phyloP scores from a whole-genome alignment of 1,140 invertebrate genomes.

The Drosophila grimshawi region DNA sequence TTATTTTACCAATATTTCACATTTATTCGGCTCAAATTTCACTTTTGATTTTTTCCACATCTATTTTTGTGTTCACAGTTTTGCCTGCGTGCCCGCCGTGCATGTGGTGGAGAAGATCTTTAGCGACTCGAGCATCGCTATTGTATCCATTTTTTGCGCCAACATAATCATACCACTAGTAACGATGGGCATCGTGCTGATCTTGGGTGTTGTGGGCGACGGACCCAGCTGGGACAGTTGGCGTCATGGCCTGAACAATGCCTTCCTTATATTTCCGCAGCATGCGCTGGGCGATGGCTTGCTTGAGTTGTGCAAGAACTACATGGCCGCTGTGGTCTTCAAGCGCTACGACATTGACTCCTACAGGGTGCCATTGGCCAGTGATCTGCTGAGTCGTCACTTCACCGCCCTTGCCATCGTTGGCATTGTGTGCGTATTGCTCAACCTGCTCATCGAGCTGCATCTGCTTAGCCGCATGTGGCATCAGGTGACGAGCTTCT shows the following conservation, averaged over 20 bases:
- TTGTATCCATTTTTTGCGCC: conserved; percentile 88
- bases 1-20: background rate
- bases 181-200: conserved; percentile 87
- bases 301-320: conserved; percentile 88
- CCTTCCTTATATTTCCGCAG: conserved; percentile 87
- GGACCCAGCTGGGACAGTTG: conserved; percentile 86
- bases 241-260: conserved; percentile 86
- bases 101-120: conserved; percentile 88
- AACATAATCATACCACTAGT: conserved; percentile 87
- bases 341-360: conserved; percentile 88
- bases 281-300: conserved; percentile 88
- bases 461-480: conserved; percentile 65
- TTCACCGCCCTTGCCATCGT: conserved; percentile 85
- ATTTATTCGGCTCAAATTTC: background rate
- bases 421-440: conserved; percentile 85
- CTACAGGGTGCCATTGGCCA: conserved; percentile 87
- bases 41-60: background rate
- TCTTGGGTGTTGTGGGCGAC: conserved; percentile 88
- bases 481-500: conserved; percentile 37
- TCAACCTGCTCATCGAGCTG: conserved; percentile 87
- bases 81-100: conserved; percentile 85
- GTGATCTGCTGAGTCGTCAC: conserved; percentile 86
- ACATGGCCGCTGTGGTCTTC: conserved; percentile 86
- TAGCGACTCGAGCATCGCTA: conserved; percentile 87
- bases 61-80: conserved; percentile 50